These are phyloP conservation scores for Osmoderma eremita DNA, from an alignment of 2,888 invertebrate genomes.

Conservation along the genomic window DNA sequence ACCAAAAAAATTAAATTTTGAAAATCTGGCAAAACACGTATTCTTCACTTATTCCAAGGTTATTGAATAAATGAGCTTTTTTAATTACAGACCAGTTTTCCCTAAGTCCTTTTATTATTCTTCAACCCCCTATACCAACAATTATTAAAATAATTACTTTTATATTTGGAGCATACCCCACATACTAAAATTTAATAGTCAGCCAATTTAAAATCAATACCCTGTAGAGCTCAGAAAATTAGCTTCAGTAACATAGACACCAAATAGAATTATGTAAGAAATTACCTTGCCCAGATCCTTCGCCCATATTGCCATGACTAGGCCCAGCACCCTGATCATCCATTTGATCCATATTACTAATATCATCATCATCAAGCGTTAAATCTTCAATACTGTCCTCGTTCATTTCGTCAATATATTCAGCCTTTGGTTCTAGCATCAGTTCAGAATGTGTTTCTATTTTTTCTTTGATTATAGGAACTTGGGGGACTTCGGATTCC, in stretches of 20 bases:
- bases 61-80: no score
- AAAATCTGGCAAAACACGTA: no score
- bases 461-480: conserved; percentile 67
- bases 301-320: conserved; percentile 73
- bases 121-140: no score
- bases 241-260: conserved; percentile 23
- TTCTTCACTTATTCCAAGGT: no score
- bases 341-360: conserved; percentile 76
- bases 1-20: no score
- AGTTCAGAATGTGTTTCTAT: conserved; percentile 68
- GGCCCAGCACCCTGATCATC: conserved; percentile 77
- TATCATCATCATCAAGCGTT: conserved; percentile 82
- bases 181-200: background rate
- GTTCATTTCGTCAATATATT: conserved; percentile 75
- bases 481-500: conserved; percentile 59
- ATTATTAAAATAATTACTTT: background rate
- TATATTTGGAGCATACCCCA: background rate
- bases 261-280: conserved; percentile 51
- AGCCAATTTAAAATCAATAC: conserved; percentile 12
- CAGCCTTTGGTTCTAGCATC: conserved; percentile 78
- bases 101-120: no score
- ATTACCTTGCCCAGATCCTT: conserved; percentile 79
- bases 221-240: conserved; percentile 33
- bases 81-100: no score
- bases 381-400: conserved; percentile 86